phyloP scores from a whole-genome alignment of 1,140 invertebrate genomes.

The Dufourea novaeangliae region DNA sequence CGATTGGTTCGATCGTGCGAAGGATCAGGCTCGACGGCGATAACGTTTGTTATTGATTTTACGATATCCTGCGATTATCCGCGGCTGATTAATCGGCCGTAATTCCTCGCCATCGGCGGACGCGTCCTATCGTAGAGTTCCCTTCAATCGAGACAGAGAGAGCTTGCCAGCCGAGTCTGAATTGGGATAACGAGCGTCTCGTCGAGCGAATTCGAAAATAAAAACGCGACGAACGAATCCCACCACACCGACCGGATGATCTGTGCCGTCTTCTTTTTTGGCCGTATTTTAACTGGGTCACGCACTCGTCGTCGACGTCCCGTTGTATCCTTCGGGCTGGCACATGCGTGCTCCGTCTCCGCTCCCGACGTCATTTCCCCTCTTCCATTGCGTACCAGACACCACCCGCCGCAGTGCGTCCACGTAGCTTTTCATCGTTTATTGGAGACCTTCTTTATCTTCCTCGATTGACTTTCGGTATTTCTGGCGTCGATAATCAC shows the following conservation, averaged over 20 bases:
- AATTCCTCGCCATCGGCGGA: not conserved
- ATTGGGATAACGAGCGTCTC: slow-evolving; percentile 18
- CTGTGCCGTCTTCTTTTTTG: slow-evolving; percentile 44
- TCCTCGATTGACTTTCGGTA: too few species aligned
- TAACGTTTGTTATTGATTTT: slow-evolving; percentile 21
- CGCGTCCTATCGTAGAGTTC: not conserved
- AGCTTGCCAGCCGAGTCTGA: not conserved
- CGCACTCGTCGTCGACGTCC: slow-evolving; percentile 42
- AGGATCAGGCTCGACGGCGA: slow-evolving; percentile 22
- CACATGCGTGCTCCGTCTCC: slow-evolving; percentile 62
- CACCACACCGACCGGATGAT: slow-evolving; percentile 5
- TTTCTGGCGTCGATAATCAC: too few species aligned
- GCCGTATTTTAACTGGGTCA: slow-evolving; percentile 53
- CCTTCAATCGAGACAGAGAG: not conserved
- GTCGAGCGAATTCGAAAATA: slow-evolving; percentile 9
- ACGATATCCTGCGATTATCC: slow-evolving; percentile 11
- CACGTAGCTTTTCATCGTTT: too few species aligned
- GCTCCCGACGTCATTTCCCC: slow-evolving; percentile 66
- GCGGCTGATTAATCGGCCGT: slow-evolving; percentile 27
- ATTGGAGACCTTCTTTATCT: too few species aligned
- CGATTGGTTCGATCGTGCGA: slow-evolving; percentile 21
- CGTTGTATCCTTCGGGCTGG: slow-evolving; percentile 39
- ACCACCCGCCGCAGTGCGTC: not conserved
- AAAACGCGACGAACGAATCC: not conserved
- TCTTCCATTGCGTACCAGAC: slow-evolving; percentile 17